Conservation (phyloP, 2,113 vertebrate species). For the Ramphastos sulfuratus region DNA sequence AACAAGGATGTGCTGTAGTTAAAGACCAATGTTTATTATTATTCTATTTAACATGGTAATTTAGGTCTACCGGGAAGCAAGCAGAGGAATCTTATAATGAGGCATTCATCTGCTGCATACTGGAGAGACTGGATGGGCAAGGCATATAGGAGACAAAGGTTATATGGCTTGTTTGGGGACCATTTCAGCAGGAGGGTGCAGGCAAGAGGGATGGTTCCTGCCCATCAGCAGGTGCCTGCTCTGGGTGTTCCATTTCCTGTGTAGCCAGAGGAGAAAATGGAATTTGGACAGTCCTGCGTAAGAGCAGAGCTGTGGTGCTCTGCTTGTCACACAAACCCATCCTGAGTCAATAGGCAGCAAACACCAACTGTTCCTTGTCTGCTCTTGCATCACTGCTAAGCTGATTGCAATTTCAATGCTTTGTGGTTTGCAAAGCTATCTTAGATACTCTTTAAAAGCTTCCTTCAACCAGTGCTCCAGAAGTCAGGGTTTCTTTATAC, state of each 20-base stretch:
- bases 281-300: accelerated
- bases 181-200: no score
- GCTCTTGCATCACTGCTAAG: not conserved
- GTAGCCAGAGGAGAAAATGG: not conserved
- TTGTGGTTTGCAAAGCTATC: not conserved
- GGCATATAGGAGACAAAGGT: not conserved
- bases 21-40: slow-evolving; percentile 52
- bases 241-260: not conserved
- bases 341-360: not conserved
- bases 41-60: slow-evolving; percentile 58
- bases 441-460: not conserved
- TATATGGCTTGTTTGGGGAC: not conserved
- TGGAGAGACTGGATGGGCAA: not conserved
- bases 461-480: not conserved
- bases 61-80: not conserved
- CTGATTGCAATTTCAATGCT: accelerated
- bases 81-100: slow-evolving; percentile 41
- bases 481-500: not conserved
- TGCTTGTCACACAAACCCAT: not conserved
- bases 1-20: slow-evolving; percentile 31
- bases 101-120: not conserved
- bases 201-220: not conserved
- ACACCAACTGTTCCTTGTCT: not conserved
- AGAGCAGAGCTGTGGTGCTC: not conserved
- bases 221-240: not conserved